A percentile compares a stretch with the other conserved stretches of the same genome.
phyloP scores from a whole-genome alignment of 2,113 vertebrate genomes.

The Leucosticte australis region DNA sequence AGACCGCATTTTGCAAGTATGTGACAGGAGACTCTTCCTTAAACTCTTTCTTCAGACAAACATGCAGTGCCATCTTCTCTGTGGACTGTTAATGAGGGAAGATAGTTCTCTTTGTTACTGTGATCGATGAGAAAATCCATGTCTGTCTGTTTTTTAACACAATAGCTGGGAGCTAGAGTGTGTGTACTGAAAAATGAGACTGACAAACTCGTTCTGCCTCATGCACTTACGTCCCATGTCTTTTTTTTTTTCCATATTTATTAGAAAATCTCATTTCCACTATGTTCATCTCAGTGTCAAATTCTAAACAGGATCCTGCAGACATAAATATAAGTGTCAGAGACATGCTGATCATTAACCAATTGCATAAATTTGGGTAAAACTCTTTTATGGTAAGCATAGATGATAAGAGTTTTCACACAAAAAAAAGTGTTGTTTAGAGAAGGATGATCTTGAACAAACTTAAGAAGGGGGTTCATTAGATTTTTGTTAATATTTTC shows the following conservation, averaged over 20 bases:
- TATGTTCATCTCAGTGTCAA: conserved; percentile 49
- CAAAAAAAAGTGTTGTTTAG: not conserved
- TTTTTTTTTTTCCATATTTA: conserved; percentile 51
- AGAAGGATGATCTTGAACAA: not conserved
- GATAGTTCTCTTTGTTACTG: conserved; percentile 52
- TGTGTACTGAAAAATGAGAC: conserved; percentile 42
- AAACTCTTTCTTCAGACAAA: not conserved
- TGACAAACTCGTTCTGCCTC: conserved; percentile 51
- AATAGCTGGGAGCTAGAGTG: conserved; percentile 44
- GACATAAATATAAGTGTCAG: conserved; percentile 9
- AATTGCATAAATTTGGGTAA: conserved; percentile 39
- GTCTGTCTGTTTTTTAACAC: conserved; percentile 62
- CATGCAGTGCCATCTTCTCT: not conserved
- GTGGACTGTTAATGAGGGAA: conserved; percentile 38
- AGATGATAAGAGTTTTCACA: not conserved
- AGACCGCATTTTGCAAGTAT: conserved; percentile 94
- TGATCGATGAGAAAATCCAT: conserved; percentile 62
- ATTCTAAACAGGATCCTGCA: conserved; percentile 24
- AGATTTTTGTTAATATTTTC: not conserved
- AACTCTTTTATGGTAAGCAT: conserved; percentile 5
- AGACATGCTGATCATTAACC: conserved; percentile 12
- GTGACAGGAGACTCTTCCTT: conserved; percentile 29
- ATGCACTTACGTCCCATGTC: conserved; percentile 36
- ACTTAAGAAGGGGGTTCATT: not conserved
- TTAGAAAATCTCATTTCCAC: conserved; percentile 63